A percentile compares a stretch with the other conserved stretches of the same genome.
Evolutionary conservation across 1,140 invertebrate genomes (phyloP).

Genomic region (Neoseiulus cucumeris): DNA sequence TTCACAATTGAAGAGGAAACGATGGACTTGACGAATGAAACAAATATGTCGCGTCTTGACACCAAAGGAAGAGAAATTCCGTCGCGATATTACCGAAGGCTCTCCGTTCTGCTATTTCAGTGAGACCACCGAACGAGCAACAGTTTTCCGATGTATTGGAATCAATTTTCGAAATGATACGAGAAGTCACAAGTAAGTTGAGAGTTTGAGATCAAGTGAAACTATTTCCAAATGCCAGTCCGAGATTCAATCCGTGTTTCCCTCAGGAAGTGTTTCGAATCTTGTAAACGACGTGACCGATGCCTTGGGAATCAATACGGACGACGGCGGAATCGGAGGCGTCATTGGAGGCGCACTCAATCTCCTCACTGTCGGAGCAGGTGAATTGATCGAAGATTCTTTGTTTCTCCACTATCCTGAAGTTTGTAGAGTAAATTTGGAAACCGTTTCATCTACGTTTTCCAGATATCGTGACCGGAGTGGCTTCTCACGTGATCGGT

Average conservation of each 20-base stretch:
- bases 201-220: no score
- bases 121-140: not conserved
- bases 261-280: not conserved
- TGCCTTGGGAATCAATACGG: not conserved
- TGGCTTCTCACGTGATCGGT: not conserved
- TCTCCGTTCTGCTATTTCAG: not conserved
- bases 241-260: no score
- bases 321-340: not conserved
- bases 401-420: no score
- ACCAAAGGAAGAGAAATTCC: no score
- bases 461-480: slow-evolving; percentile 1
- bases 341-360: not conserved
- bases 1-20: no score
- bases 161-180: slow-evolving; percentile 6
- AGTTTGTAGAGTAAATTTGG: no score
- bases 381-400: not conserved
- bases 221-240: no score
- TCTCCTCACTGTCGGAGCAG: not conserved
- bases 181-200: not conserved
- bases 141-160: not conserved
- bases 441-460: not conserved
- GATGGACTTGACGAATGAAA: no score
- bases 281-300: not conserved
- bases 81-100: no score
- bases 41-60: no score